Evolutionary conservation across 2,113 vertebrate species (phyloP).

Genomic region (Alexandromys fortis): DNA sequence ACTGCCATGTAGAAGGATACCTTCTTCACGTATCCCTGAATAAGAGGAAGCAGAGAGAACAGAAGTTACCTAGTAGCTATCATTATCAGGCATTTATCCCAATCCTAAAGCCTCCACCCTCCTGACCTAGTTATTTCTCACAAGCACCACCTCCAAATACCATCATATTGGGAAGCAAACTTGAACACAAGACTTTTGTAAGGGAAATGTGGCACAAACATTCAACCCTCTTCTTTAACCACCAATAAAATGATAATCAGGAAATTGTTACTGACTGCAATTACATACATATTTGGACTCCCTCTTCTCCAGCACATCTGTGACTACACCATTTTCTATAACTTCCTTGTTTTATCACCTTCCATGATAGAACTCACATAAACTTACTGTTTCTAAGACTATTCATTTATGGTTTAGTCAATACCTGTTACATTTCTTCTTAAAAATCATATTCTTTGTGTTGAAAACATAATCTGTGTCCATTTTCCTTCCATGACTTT

Average conservation of each 20-base stretch:
- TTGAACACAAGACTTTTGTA: background rate
- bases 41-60: background rate
- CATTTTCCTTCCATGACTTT: background rate
- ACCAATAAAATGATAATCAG: background rate
- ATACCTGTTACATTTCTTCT: background rate
- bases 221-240: background rate
- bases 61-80: background rate
- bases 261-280: background rate
- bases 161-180: background rate
- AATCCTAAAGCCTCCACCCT: background rate
- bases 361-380: slow-evolving; percentile 18
- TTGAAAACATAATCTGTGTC: background rate
- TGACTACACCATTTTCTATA: background rate
- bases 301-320: slow-evolving; percentile 10
- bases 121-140: background rate
- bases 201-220: background rate
- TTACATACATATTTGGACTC: background rate
- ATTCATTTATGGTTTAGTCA: slow-evolving; percentile 28
- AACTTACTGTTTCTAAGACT: background rate
- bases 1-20: too few species aligned
- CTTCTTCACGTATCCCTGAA: background rate
- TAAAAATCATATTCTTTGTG: background rate
- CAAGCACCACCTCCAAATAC: background rate
- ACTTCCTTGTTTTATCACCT: background rate
- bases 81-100: background rate